phyloP scores from a whole-genome alignment of 2,113 vertebrate genomes.

The Scophthalmus maximus region DNA sequence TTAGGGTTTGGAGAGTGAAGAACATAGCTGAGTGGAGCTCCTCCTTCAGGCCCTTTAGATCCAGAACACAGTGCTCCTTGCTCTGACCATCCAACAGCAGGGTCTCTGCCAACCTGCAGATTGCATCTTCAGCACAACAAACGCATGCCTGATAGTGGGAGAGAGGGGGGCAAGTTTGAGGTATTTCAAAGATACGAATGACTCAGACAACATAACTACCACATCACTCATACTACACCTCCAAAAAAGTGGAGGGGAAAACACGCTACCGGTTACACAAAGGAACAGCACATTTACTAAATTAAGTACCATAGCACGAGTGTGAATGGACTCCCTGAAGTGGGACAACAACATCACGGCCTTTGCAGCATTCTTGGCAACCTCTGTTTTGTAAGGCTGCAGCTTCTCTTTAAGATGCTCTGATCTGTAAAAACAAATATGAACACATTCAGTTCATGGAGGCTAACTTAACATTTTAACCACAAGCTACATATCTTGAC shows the following conservation, averaged over 20 bases:
- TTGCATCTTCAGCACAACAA: conserved; percentile 70
- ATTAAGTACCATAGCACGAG: conserved; percentile 77
- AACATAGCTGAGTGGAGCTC: conserved; percentile 61
- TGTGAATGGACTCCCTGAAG: conserved; percentile 70
- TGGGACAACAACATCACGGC: conserved; percentile 57
- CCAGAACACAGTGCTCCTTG: conserved; percentile 61
- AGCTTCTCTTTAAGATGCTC: conserved; percentile 73
- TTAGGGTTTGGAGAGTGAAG: conserved; percentile 67
- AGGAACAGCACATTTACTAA: no score
- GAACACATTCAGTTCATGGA: neutral
- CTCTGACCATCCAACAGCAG: conserved; percentile 13
- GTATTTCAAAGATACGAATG: neutral
- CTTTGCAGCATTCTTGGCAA: conserved; percentile 54
- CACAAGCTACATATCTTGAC: neutral
- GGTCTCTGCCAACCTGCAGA: conserved; percentile 55
- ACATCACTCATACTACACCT: no score
- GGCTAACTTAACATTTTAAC: neutral
- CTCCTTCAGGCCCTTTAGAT: conserved; percentile 70
- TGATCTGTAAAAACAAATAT: conserved; percentile 64
- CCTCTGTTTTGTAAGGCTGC: conserved; percentile 66
- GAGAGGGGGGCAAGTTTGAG: neutral
- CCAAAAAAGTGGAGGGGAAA: no score
- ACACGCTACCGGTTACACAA: no score
- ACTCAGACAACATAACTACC: neutral
- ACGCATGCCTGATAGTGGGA: conserved; percentile 67